Evolutionary conservation across 2,797 vertebrate species (phyloP).

Genomic region (Tadarida brasiliensis): DNA sequence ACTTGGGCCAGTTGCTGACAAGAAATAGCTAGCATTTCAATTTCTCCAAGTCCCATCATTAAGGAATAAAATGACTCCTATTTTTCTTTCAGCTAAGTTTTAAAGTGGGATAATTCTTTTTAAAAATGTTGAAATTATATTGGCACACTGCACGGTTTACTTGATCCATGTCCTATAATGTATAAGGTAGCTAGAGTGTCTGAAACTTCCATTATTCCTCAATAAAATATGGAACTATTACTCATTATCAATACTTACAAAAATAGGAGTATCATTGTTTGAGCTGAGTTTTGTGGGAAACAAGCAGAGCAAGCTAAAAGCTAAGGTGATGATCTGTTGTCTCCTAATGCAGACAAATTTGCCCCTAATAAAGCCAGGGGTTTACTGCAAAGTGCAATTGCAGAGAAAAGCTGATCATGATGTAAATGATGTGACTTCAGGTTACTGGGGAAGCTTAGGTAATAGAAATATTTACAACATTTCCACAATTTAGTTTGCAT

Average conservation of each 20-base stretch:
- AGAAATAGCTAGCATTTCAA: neutral
- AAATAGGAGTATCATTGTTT: neutral
- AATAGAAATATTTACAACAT: constrained; percentile 34
- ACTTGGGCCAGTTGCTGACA: constrained; percentile 11
- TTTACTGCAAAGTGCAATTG: neutral
- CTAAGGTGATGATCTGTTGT: neutral
- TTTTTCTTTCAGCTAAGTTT: constrained; percentile 53
- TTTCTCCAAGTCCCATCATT: constrained; percentile 54
- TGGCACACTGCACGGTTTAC: constrained; percentile 52
- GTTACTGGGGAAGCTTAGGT: neutral
- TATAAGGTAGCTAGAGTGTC: constrained; percentile 49
- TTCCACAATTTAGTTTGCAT: constrained; percentile 14
- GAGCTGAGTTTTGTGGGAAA: constrained; percentile 22
- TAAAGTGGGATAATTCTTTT: neutral
- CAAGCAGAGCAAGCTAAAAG: constrained; percentile 4
- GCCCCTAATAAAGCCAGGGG: neutral
- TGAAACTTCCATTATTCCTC: constrained; percentile 66
- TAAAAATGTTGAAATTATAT: constrained; percentile 60
- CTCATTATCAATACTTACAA: constrained; percentile 42
- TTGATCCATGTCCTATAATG: constrained; percentile 58
- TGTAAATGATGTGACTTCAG: constrained; percentile 12
- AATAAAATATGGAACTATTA: constrained; percentile 81
- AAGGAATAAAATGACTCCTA: constrained; percentile 31
- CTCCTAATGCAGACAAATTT: constrained; percentile 29
- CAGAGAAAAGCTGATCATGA: constrained; percentile 20